Base-by-base conservation (phyloP, 2,888 invertebrate species). In the Euzophera pinguis region DNA sequence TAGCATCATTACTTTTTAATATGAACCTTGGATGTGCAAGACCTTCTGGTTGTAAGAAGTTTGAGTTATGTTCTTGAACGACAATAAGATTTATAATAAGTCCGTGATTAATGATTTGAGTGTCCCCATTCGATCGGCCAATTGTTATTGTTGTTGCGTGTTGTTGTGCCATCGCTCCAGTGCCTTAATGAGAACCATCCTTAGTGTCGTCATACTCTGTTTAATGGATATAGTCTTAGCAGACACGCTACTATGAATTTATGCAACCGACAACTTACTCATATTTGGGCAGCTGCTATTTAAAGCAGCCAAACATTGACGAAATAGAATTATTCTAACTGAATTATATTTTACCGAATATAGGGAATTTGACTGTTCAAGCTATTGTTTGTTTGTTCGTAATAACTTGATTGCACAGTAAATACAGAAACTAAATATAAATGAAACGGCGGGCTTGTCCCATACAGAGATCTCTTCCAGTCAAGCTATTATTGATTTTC, bases 91-190 rank as follows among this genome's bases (percentile, higher is more conserved):
- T 70, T 67, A 65, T 64, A 69, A 67, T 71, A 65, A 63, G 61
- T 59, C 63, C 67, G 61, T 77, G 73, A 81, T 78, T 76, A 75
- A 80, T 77, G 73, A 68, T 61, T 60, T 56, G 51, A 60, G 63
- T 62, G 66, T 69, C 73, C 65, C 67, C 65, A 67, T 43, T 58
- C 59, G 55, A 61, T 81, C 78, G 70, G 70, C 66, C 64, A 77
- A 78, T 63, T 57, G 72, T 74, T 74, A 63, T 67, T 72, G 59
- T 62, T 64, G 59, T 62, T 63, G 57, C 59, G 61, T 62, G 64
- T 63, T 60, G 67, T 45, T 45, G 45, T 10, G 45, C 45, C 45
- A 45, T 45, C 14, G 32, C 16, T 14, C 32, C 45, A 45, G 45
- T 34, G 45, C 34, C 45, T 10, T 45, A 45, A 45, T 45, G 66